phyloP scores from a whole-genome alignment of 2,888 invertebrate genomes.

The Brenthis hecate region DNA sequence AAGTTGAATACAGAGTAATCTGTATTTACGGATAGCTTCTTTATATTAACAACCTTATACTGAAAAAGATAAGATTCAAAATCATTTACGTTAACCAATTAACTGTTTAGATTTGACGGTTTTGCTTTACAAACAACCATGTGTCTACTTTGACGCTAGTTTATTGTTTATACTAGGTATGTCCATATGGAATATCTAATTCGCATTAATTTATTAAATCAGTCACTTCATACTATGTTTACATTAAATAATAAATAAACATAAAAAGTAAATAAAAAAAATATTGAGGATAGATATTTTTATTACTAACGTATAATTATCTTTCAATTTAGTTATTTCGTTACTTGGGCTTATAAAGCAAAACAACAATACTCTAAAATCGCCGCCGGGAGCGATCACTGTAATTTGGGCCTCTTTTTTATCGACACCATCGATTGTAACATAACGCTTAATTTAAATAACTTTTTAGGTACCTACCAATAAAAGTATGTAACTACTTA shows the following conservation, averaged over 20 bases:
- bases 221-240: too few relatives aligned
- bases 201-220: too few relatives aligned
- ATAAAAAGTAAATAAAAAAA: too few relatives aligned
- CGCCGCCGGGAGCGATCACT: conserved; percentile 30
- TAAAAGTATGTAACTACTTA: neutral
- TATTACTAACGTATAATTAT: conserved; percentile 5
- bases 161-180: too few relatives aligned
- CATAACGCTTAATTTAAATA: conserved; percentile 15
- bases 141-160: too few relatives aligned
- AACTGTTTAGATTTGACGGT: neutral
- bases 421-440: conserved; percentile 22
- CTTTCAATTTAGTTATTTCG: conserved; percentile 11
- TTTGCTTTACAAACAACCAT: too few relatives aligned
- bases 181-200: too few relatives aligned
- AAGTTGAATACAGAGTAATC: conserved; percentile 8
- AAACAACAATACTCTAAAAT: conserved; percentile 7
- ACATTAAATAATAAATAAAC: too few relatives aligned
- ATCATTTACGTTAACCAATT: neutral
- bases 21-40: neutral
- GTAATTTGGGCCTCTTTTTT: conserved; percentile 31
- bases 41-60: conserved; percentile 12
- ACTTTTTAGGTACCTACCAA: conserved; percentile 10
- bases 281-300: neutral
- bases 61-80: conserved; percentile 3
- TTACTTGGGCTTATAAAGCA: conserved; percentile 2